phyloP scores from a whole-genome alignment of 2,797 vertebrate species.

The Sorex maritimensis region DNA sequence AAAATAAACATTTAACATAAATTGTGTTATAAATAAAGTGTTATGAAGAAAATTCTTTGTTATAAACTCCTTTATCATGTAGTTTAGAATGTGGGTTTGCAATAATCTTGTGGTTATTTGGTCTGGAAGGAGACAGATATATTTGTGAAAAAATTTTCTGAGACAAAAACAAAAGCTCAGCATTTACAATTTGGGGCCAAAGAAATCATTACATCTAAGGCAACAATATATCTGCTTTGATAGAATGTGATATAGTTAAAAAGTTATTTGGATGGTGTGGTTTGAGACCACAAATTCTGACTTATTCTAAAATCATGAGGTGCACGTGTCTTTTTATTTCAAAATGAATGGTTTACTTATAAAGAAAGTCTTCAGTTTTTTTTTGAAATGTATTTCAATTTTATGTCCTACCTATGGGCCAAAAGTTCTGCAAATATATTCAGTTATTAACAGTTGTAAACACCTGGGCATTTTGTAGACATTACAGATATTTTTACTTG shows the following conservation, averaged over 20 bases:
- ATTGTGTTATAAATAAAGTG: constrained; percentile 67
- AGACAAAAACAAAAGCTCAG: constrained; percentile 65
- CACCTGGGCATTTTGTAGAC: constrained; percentile 79
- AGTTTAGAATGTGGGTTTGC: constrained; percentile 48
- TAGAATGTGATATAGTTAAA: constrained; percentile 59
- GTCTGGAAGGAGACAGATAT: constrained; percentile 14
- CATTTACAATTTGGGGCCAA: constrained; percentile 50
- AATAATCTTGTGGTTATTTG: constrained; percentile 39
- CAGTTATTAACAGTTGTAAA: constrained; percentile 79
- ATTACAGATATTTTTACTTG: constrained; percentile 76
- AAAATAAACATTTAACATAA: constrained; percentile 58
- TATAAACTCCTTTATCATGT: constrained; percentile 33
- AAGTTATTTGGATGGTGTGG: constrained; percentile 62
- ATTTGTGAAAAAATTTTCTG: constrained; percentile 69
- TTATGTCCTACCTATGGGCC: constrained; percentile 71
- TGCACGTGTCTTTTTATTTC: constrained; percentile 67
- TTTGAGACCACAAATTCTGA: constrained; percentile 60
- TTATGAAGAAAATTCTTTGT: constrained; percentile 44
- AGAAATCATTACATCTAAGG: constrained; percentile 67
- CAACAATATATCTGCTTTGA: constrained; percentile 49
- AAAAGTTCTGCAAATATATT: constrained; percentile 78
- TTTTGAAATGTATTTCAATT: constrained; percentile 74
- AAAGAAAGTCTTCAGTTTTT: constrained; percentile 74
- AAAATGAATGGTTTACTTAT: constrained; percentile 67
- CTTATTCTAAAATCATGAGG: constrained; percentile 62